phyloP scores from a whole-genome alignment of 1,140 invertebrate genomes.

The Sinella curviseta region DNA sequence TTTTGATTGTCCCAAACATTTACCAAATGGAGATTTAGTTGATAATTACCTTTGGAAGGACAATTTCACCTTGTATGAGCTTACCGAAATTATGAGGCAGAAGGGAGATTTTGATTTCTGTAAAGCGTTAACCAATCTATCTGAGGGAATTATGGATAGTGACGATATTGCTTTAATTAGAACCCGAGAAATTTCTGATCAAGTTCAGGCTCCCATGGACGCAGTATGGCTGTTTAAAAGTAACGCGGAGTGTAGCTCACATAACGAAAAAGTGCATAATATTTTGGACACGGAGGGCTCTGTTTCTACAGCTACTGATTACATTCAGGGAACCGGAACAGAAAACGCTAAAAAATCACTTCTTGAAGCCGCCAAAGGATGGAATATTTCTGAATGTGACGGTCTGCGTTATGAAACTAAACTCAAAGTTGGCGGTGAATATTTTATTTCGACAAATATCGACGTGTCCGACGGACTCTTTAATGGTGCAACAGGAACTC shows the following conservation, averaged over 20 bases:
- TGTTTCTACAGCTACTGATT: neutral
- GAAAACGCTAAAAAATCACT: neutral
- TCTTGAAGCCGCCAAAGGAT: neutral
- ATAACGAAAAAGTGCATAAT: neutral
- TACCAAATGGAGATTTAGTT: slow-evolving; percentile 23
- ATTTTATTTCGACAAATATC: slow-evolving; percentile 53
- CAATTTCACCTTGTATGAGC: slow-evolving; percentile 35
- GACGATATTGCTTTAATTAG: slow-evolving; percentile 26
- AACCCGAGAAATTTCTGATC: neutral
- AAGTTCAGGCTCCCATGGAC: neutral
- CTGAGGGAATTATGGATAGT: slow-evolving; percentile 6
- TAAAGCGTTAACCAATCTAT: slow-evolving; percentile 27
- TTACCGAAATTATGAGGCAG: slow-evolving; percentile 31
- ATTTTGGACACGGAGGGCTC: neutral
- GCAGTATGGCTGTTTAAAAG: slow-evolving; percentile 22
- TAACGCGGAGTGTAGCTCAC: slow-evolving; percentile 3
- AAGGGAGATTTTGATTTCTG: slow-evolving; percentile 7
- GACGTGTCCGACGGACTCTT: slow-evolving; percentile 51
- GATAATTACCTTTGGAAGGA: slow-evolving; percentile 26
- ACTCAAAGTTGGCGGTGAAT: slow-evolving; percentile 50
- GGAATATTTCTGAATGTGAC: slow-evolving; percentile 33
- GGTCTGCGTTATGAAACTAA: slow-evolving; percentile 51
- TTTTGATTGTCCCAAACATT: neutral
- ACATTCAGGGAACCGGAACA: neutral
- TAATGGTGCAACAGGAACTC: slow-evolving; percentile 52